Conservation (phyloP, 1,140 invertebrate genomes). For the Copidosoma floridanum region DNA sequence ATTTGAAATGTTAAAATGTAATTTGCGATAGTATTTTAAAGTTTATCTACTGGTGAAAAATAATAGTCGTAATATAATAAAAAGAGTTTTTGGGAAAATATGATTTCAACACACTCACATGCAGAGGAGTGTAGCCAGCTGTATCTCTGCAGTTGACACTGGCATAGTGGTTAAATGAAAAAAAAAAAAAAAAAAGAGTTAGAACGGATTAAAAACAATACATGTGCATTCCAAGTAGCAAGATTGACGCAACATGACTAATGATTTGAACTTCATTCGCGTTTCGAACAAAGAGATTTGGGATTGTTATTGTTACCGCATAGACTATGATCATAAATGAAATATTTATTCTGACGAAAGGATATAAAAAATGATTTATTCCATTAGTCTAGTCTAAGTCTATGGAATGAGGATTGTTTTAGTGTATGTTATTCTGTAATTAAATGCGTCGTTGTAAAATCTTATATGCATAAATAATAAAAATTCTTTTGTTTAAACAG, state of each 20-base stretch:
- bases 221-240: constrained; percentile 10
- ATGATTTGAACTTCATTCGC: neutral
- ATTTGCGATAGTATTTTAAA: neutral
- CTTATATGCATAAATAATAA: neutral
- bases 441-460: no score
- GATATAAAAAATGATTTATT: neutral
- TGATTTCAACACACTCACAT: constrained; percentile 63
- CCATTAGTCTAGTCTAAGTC: neutral
- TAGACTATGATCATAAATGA: neutral
- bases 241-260: neutral
- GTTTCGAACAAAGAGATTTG: neutral
- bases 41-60: neutral
- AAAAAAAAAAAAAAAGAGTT: neutral
- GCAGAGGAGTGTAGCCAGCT: constrained; percentile 80
- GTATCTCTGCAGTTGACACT: constrained; percentile 82
- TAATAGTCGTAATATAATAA: constrained; percentile 3
- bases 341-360: neutral
- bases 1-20: neutral
- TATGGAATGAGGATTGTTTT: no score
- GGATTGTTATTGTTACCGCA: neutral
- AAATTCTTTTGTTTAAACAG: neutral
- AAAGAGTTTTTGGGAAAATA: constrained; percentile 22
- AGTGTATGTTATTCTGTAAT: no score
- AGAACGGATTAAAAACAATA: neutral
- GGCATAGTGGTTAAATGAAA: constrained; percentile 60